phyloP scores from a whole-genome alignment of 2,797 vertebrate genomes.

The Perodicticus potto region DNA sequence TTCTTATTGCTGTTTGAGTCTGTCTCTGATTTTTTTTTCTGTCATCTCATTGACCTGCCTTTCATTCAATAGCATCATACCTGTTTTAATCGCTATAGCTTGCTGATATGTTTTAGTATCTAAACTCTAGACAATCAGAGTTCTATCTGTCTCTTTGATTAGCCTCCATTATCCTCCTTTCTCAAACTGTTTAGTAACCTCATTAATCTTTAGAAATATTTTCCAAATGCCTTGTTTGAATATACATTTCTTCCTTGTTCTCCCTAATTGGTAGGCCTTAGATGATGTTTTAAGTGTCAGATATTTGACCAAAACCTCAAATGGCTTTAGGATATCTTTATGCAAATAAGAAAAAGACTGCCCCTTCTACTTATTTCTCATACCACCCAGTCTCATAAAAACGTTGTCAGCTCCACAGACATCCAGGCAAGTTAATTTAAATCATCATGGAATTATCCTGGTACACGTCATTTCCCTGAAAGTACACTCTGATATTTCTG shows the following conservation, averaged over 20 bases:
- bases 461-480: not conserved
- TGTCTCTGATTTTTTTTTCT: constrained; percentile 29
- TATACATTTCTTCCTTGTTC: not conserved
- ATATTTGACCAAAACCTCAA: constrained; percentile 4
- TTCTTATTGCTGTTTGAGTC: not conserved
- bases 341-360: not conserved
- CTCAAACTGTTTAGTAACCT: constrained; percentile 16
- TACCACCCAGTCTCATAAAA: constrained; percentile 12
- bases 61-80: not conserved
- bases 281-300: not conserved
- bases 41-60: not conserved
- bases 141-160: not conserved
- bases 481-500: constrained; percentile 68
- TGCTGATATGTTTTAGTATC: not conserved
- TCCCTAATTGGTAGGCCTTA: not conserved
- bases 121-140: not conserved
- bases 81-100: constrained; percentile 13
- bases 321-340: not conserved
- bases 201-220: constrained; percentile 38
- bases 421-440: constrained; percentile 25
- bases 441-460: not conserved
- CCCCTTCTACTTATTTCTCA: constrained; percentile 5
- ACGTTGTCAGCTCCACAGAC: not conserved
- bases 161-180: not conserved
- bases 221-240: constrained; percentile 39